Conservation (phyloP, 2,888 invertebrate species). For the Mycogona germanica region DNA sequence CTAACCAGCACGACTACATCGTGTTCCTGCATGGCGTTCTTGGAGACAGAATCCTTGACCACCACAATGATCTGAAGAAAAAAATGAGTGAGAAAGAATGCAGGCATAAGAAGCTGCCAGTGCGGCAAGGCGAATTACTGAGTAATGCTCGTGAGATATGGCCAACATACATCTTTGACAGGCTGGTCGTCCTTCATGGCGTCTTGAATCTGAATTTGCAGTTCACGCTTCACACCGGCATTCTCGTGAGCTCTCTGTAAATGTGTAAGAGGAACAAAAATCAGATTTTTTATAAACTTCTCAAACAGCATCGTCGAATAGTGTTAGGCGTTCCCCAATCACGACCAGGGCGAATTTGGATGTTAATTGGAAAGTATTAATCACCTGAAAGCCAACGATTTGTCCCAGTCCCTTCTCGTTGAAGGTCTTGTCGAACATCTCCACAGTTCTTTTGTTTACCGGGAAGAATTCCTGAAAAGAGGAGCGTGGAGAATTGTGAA, state of each 20-base stretch:
- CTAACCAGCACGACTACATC: conserved; percentile 71
- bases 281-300: not conserved
- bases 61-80: conserved; percentile 55
- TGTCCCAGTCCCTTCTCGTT: conserved; percentile 65
- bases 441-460: conserved; percentile 82
- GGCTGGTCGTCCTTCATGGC: conserved; percentile 76
- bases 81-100: conserved; percentile 1
- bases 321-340: no score
- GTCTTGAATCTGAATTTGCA: conserved; percentile 60
- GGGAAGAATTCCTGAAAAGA: conserved; percentile 67
- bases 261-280: conserved; percentile 1
- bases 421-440: conserved; percentile 63
- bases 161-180: conserved; percentile 46
- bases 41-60: conserved; percentile 70
- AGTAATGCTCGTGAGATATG: not conserved
- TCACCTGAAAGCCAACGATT: conserved; percentile 48
- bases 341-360: no score
- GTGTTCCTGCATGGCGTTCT: conserved; percentile 75
- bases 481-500: not conserved
- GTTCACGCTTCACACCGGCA: conserved; percentile 67
- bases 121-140: conserved; percentile 24
- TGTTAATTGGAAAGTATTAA: conserved; percentile 11
- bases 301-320: no score
- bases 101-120: not conserved
- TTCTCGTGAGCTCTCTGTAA: conserved; percentile 42